phyloP scores from a whole-genome alignment of 2,797 vertebrate genomes.

The Sebastes miniatus region DNA sequence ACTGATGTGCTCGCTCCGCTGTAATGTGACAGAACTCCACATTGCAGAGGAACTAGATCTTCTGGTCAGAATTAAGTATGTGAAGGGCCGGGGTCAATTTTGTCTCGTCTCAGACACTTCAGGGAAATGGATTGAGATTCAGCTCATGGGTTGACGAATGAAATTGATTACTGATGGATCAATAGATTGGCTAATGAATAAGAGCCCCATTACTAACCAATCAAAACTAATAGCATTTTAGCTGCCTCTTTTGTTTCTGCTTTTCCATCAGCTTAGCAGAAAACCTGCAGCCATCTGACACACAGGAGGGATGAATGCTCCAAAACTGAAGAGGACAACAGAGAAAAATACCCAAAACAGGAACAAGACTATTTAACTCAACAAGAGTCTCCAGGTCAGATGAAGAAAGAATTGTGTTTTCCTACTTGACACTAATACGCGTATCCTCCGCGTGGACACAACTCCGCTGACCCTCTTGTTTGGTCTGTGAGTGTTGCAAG shows the following conservation, averaged over 20 bases:
- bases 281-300: conserved; percentile 23
- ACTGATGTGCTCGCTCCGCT: conserved; percentile 21
- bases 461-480: conserved; percentile 55
- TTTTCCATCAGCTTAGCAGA: conserved; percentile 29
- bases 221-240: conserved; percentile 70
- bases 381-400: conserved; percentile 33
- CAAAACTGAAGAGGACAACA: conserved; percentile 13
- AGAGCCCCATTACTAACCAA: conserved; percentile 63
- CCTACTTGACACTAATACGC: conserved; percentile 46
- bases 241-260: conserved; percentile 55
- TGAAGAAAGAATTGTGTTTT: conserved; percentile 26
- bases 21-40: conserved; percentile 24
- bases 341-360: conserved; percentile 29
- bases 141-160: conserved; percentile 49
- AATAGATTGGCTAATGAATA: conserved; percentile 65
- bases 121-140: conserved; percentile 68
- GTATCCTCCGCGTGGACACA: conserved; percentile 35
- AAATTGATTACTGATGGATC: conserved; percentile 71
- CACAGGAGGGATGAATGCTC: background rate
- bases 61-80: conserved; percentile 3
- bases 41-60: conserved; percentile 31
- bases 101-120: conserved; percentile 33
- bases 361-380: conserved; percentile 35
- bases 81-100: conserved; percentile 31
- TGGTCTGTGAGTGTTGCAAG: conserved; percentile 35